phyloP scores from a whole-genome alignment of 2,113 vertebrate genomes.

The Amphiprion ocellaris region DNA sequence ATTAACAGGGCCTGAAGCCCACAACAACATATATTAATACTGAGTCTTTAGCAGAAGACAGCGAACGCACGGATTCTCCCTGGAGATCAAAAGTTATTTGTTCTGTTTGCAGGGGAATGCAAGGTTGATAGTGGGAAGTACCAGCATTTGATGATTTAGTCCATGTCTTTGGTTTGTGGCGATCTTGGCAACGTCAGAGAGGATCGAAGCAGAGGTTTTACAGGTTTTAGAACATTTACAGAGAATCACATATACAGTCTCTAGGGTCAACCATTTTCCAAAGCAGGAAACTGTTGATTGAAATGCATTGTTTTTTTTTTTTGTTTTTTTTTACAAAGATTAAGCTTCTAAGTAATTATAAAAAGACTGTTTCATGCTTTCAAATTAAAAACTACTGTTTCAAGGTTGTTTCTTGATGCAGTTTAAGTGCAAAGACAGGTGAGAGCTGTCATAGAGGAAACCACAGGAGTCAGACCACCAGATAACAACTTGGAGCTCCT shows the following conservation, averaged over 20 bases:
- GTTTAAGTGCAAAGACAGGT: too few species aligned
- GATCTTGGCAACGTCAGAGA: slow-evolving; percentile 35
- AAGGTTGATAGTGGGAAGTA: slow-evolving; percentile 31
- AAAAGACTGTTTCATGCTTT: too few species aligned
- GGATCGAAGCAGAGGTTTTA: slow-evolving; percentile 16
- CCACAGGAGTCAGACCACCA: not conserved
- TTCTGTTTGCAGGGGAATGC: slow-evolving; percentile 22
- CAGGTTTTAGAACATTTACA: slow-evolving; percentile 49
- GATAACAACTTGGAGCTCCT: too few species aligned
- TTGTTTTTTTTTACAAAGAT: too few species aligned
- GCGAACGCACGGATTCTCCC: slow-evolving; percentile 22
- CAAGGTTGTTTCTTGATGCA: not conserved
- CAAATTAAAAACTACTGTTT: not conserved
- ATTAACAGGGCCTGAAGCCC: slow-evolving; percentile 1
- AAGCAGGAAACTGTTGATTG: not conserved
- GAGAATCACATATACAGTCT: not conserved
- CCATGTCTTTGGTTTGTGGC: slow-evolving; percentile 72
- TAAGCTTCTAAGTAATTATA: too few species aligned
- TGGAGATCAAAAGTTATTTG: slow-evolving; percentile 7
- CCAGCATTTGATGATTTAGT: slow-evolving; percentile 64
- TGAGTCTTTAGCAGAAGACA: slow-evolving; percentile 35
- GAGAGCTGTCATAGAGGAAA: not conserved
- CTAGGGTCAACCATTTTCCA: slow-evolving; percentile 46
- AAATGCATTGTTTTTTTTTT: too few species aligned
- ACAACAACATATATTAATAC: slow-evolving; percentile 43